These are phyloP conservation scores for Oreochromis mossambicus DNA, from an alignment of 2,797 vertebrate species.

Conservation along the genomic window DNA sequence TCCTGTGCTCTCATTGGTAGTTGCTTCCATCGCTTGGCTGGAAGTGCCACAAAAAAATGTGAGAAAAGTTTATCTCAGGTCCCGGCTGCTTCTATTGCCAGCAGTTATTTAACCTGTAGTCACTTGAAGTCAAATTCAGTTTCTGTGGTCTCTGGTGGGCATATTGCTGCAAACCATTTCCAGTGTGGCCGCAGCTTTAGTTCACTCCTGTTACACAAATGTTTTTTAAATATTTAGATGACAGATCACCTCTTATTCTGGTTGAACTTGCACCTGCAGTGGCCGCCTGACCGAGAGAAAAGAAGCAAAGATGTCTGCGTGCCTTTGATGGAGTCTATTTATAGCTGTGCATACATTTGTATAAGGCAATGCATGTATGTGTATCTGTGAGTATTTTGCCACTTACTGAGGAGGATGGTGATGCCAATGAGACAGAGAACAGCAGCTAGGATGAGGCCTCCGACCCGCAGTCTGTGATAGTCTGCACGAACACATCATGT, in stretches of 20 bases:
- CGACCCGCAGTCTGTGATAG: constrained; percentile 78
- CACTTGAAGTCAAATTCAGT: neutral
- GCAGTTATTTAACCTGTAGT: neutral
- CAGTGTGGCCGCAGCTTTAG: neutral
- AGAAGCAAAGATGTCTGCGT: neutral
- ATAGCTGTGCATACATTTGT: neutral
- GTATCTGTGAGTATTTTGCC: neutral
- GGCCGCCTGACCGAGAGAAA: constrained; percentile 69
- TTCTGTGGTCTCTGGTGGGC: neutral
- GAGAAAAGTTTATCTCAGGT: neutral
- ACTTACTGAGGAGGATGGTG: constrained; percentile 82
- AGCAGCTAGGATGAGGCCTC: constrained; percentile 79
- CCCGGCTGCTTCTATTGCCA: neutral
- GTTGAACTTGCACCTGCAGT: constrained; percentile 83
- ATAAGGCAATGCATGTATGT: neutral
- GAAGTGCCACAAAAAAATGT: neutral
- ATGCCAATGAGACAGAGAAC: constrained; percentile 83
- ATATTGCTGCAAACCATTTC: neutral
- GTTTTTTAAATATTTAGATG: neutral
- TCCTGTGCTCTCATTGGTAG: neutral
- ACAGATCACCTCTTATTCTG: constrained; percentile 76
- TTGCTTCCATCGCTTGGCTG: neutral
- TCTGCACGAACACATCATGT: constrained; percentile 52
- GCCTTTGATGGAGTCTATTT: neutral
- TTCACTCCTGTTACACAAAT: neutral